phyloP scores from a whole-genome alignment of 2,888 invertebrate genomes.

The Protodeltote pygarga region DNA sequence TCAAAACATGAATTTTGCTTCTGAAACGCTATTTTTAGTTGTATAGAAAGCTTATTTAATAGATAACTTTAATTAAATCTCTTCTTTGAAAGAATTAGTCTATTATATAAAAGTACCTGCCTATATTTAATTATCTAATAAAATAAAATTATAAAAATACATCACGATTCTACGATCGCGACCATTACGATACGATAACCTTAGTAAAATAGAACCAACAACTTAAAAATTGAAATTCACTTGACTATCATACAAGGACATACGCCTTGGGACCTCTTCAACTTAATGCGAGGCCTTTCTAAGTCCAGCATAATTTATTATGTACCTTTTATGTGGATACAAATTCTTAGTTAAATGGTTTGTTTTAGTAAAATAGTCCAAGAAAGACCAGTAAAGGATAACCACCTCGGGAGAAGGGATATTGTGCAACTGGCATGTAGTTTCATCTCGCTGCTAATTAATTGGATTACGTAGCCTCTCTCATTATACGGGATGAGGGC shows the following conservation, averaged over 20 bases:
- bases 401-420: conserved; percentile 40
- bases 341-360: conserved; percentile 52
- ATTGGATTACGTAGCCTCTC: conserved; percentile 77
- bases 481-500: conserved; percentile 76
- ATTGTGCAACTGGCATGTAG: conserved; percentile 67
- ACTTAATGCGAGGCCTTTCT: conserved; percentile 48
- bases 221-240: conserved; percentile 25
- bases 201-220: conserved; percentile 22
- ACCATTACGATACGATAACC: conserved; percentile 8
- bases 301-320: conserved; percentile 47
- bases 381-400: conserved; percentile 33
- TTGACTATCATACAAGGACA: conserved; percentile 16
- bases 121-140: too few species aligned
- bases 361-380: conserved; percentile 51
- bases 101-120: too few species aligned
- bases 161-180: too few species aligned
- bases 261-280: conserved; percentile 27
- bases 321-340: conserved; percentile 51
- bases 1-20: too few species aligned
- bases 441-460: conserved; percentile 76
- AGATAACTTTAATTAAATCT: too few species aligned
- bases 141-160: too few species aligned
- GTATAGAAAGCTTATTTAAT: too few species aligned
- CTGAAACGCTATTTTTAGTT: too few species aligned
- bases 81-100: too few species aligned